Percentiles rank a stretch among this genome's conserved stretches.
Conservation (phyloP, 2,113 vertebrate species). For the Stigmatopora nigra region DNA sequence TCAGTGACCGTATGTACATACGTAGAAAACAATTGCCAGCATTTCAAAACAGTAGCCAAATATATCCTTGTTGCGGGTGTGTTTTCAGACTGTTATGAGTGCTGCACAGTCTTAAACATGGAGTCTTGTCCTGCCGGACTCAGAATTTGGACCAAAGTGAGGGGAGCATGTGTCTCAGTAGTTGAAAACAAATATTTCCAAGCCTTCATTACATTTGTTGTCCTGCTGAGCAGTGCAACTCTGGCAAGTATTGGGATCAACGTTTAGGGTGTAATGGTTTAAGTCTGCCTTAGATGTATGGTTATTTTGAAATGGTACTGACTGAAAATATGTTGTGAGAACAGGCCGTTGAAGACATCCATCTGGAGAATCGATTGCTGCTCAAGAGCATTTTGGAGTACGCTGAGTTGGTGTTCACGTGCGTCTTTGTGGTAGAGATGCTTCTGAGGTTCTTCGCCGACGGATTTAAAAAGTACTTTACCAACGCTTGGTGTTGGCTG, state of each 20-base stretch:
- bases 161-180: constrained; percentile 81
- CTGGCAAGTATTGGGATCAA: constrained; percentile 62
- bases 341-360: constrained; percentile 94
- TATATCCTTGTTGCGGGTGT: not conserved
- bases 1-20: constrained; percentile 70
- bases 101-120: constrained; percentile 77
- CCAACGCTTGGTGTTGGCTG: constrained; percentile 95
- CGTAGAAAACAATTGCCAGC: not conserved
- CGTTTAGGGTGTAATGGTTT: not conserved
- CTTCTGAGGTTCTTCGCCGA: constrained; percentile 93
- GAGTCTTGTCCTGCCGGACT: constrained; percentile 74
- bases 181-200: constrained; percentile 95
- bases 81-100: constrained; percentile 75
- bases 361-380: constrained; percentile 77
- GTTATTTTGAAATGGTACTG: not conserved
- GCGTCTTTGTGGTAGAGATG: constrained; percentile 90
- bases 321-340: not conserved
- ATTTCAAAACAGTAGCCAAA: too few species aligned
- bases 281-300: not conserved
- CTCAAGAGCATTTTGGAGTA: constrained; percentile 87
- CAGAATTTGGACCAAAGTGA: constrained; percentile 78
- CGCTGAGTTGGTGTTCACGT: constrained; percentile 89
- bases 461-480: constrained; percentile 92
- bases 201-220: constrained; percentile 96
- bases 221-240: constrained; percentile 89